Conservation (phyloP, 2,113 vertebrate genomes). For the Xiphophorus hellerii region DNA sequence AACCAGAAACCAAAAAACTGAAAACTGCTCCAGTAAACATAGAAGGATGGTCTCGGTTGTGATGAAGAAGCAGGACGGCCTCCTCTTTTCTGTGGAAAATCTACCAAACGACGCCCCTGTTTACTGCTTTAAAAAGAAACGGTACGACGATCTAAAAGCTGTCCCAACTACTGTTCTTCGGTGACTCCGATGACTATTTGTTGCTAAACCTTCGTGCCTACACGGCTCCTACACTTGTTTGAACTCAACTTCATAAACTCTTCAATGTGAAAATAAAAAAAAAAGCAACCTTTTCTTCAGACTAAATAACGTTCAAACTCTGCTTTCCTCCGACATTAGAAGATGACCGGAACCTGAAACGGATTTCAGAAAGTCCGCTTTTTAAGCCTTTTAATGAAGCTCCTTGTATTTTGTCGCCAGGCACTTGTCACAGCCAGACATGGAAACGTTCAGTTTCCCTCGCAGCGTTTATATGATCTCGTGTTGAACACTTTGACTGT, state of each 20-base stretch:
- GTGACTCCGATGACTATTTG: conserved; percentile 56
- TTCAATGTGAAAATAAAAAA: conserved; percentile 17
- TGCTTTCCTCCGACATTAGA: conserved; percentile 45
- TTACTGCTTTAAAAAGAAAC: conserved; percentile 15
- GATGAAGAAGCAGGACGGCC: conserved; percentile 35
- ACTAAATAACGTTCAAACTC: conserved; percentile 50
- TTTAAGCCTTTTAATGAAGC: conserved; percentile 33
- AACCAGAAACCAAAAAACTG: conserved; percentile 15
- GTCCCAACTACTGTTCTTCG: conserved; percentile 31
- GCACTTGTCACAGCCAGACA: conserved; percentile 40
- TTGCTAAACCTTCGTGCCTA: conserved; percentile 74
- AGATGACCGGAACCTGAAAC: conserved; percentile 52
- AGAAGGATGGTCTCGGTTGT: conserved; percentile 6
- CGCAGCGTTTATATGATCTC: conserved; percentile 8
- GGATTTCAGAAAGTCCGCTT: conserved; percentile 35
- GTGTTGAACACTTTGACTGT: conserved; percentile 1
- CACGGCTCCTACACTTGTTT: conserved; percentile 55
- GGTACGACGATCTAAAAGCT: conserved; percentile 24
- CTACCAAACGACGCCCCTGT: conserved; percentile 53
- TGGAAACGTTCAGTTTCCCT: conserved; percentile 11
- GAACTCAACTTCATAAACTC: conserved; percentile 41
- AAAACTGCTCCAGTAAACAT: conserved; percentile 24
- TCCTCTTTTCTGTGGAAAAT: conserved; percentile 46
- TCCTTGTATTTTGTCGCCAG: conserved; percentile 27
- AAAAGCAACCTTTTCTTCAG: conserved; percentile 35